phyloP scores from a whole-genome alignment of 2,797 vertebrate species.

The Apogon hyalosoma region DNA sequence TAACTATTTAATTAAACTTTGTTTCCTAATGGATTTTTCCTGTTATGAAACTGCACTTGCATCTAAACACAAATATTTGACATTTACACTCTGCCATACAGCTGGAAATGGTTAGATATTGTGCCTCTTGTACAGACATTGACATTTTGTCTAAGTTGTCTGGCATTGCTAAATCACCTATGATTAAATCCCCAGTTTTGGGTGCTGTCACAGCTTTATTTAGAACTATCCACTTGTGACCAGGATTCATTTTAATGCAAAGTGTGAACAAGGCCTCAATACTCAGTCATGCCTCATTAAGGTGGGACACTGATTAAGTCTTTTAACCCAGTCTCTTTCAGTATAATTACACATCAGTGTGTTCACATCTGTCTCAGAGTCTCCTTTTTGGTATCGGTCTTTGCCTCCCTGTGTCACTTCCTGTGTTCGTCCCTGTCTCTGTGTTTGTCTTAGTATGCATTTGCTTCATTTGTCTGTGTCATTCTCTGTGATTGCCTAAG shows the following conservation, averaged over 20 bases:
- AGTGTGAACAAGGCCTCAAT: conserved; percentile 62
- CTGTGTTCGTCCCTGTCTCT: conserved; percentile 59
- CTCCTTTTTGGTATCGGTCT: conserved; percentile 67
- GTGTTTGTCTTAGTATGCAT: conserved; percentile 59
- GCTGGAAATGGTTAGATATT: neutral
- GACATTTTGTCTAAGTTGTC: conserved; percentile 25
- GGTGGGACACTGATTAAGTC: conserved; percentile 61
- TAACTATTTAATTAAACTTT: conserved; percentile 27
- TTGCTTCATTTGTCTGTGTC: conserved; percentile 61
- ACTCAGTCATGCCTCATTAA: conserved; percentile 53
- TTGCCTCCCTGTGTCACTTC: conserved; percentile 58
- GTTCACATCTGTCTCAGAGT: conserved; percentile 56
- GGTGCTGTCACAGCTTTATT: conserved; percentile 53
- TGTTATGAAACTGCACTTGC: conserved; percentile 38
- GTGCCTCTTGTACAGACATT: conserved; percentile 7
- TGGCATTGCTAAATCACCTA: conserved; percentile 48
- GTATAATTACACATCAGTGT: conserved; percentile 57
- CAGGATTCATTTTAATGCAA: conserved; percentile 69
- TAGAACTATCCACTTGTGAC: conserved; percentile 47
- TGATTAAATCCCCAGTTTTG: conserved; percentile 31
- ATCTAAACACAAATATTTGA: conserved; percentile 37
- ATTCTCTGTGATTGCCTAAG: conserved; percentile 74
- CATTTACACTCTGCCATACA: conserved; percentile 8
- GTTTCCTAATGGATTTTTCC: conserved; percentile 30
- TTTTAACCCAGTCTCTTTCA: conserved; percentile 56